Evolutionary conservation across 2,888 invertebrate genomes (phyloP).

Genomic region (Charanyca ferruginea): DNA sequence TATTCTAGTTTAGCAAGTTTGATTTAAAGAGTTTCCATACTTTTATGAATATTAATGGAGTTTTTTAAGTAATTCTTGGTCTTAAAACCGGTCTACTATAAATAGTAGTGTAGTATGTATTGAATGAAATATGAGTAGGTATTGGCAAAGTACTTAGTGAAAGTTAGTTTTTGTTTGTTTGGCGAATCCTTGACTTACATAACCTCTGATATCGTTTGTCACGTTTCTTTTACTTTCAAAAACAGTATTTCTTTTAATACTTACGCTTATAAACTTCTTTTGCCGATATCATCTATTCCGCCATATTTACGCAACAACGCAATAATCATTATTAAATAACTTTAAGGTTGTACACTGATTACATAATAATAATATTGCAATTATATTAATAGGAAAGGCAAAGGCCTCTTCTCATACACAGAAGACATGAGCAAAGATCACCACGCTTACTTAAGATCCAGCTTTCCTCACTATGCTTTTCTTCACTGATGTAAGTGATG

Average conservation of each 20-base stretch:
- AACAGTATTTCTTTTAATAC: constrained; percentile 20
- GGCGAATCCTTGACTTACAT: constrained; percentile 42
- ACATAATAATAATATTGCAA: too few relatives aligned
- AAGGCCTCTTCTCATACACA: too few relatives aligned
- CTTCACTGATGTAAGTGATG: too few relatives aligned
- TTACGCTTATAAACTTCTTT: not conserved
- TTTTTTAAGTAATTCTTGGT: constrained; percentile 14
- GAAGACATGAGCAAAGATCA: too few relatives aligned
- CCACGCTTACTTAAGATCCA: too few relatives aligned
- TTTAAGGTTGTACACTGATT: constrained; percentile 6
- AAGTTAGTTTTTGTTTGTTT: constrained; percentile 55
- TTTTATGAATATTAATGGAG: constrained; percentile 32
- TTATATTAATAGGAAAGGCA: too few relatives aligned
- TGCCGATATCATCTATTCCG: not conserved
- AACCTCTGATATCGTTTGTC: constrained; percentile 31
- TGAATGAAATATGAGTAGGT: constrained; percentile 19
- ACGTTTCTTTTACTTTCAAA: constrained; percentile 43
- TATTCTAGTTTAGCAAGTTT: constrained; percentile 11
- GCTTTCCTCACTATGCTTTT: too few relatives aligned
- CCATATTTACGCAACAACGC: not conserved
- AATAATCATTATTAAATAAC: constrained; percentile 2
- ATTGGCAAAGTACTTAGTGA: constrained; percentile 39
- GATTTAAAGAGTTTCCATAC: not conserved
- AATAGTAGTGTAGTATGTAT: constrained; percentile 20
- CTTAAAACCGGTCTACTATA: constrained; percentile 29